Percentiles rank a stretch among this genome's conserved stretches.
These are phyloP conservation scores for Salmo trutta DNA, from an alignment of 2,797 vertebrate species.

Conservation along the genomic window DNA sequence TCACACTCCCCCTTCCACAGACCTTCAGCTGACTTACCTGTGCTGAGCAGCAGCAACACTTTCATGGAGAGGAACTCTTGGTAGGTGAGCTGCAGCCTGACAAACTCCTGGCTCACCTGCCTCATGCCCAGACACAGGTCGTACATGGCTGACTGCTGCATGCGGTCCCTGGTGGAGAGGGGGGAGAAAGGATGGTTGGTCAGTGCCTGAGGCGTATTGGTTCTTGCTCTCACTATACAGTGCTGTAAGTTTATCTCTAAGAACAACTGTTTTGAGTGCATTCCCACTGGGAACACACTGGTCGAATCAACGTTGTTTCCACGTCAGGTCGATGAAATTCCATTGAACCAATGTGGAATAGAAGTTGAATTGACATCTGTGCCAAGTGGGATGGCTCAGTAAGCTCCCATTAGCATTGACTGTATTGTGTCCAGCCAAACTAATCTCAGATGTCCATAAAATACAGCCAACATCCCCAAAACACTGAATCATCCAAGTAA, in stretches of 20 bases:
- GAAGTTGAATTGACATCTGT: no score
- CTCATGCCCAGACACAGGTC: slow-evolving; percentile 97
- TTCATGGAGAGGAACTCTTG: slow-evolving; percentile 98
- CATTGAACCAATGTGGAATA: no score
- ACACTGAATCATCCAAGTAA: not conserved
- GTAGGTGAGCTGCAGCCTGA: slow-evolving; percentile 93
- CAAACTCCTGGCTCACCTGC: slow-evolving; percentile 96
- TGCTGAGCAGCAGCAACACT: slow-evolving; percentile 95
- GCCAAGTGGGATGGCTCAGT: not conserved
- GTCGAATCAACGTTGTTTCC: no score
- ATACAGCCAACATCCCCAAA: not conserved
- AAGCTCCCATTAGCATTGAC: not conserved
- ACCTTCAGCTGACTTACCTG: slow-evolving; percentile 74
- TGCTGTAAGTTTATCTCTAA: no score
- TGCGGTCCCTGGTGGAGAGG: slow-evolving; percentile 83
- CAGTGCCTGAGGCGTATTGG: not conserved
- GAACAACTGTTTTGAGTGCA: no score
- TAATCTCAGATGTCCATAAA: not conserved
- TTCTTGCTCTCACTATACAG: no score
- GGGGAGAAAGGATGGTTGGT: not conserved
- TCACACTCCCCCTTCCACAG: not conserved
- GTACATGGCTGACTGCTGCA: slow-evolving; percentile 98
- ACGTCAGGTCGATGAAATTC: no score
- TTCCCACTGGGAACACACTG: no score
- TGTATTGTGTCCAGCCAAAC: not conserved